Evolutionary conservation across 2,113 vertebrate species (phyloP), one percentile per base, ranked within the genome.

Genomic region (Anas platyrhynchos): DNA sequence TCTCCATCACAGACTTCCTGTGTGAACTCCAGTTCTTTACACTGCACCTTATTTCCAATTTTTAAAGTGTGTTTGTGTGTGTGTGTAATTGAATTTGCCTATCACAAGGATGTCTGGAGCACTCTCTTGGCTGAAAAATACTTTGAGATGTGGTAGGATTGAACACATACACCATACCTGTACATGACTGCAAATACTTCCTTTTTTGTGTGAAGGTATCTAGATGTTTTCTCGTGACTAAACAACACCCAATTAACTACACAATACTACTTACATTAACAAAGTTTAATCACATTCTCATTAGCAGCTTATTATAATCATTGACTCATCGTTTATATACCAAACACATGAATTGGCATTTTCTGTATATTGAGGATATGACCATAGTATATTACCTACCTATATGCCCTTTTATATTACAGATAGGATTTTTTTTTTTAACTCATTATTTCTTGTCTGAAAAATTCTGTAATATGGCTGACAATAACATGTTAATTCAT

Each of bases 251-350:
- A 90, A 32, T 95, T 97, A 96, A 93, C 75, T 97, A 48, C 91
- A 52, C 94, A 68, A 75, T 93, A 87, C 54, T 94, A 55, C 89
- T 96, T 96, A 92, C 74, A 89, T 79, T 78, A 95, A 58, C 14
- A 67, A 93, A 89, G 41, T 94, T 97, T 96, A 96, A 97, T 95
- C 93, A 92, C 79, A 95, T 86, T 74, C 91, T 88, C 73, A 94
- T 96, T 97, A 92, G 59, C 29, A 91, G 43, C 67, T 91, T 93
- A 87, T 84, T 90, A 69, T 93, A 95, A 75, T 80, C 17, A 81
- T 86, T 91, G 52, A 71, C 46, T 71, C 7, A 56, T 67, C 58
- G 65, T 86, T 93, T 93, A 36, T 88, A 83, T 55, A 67, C 16
- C 79, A 88, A 74, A 15, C 26, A 75, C 22, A 80, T 71, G 16